These are phyloP conservation scores for Ricordea florida DNA, from an alignment of 92 coral and sea anemone genomes.

Conservation along the genomic window DNA sequence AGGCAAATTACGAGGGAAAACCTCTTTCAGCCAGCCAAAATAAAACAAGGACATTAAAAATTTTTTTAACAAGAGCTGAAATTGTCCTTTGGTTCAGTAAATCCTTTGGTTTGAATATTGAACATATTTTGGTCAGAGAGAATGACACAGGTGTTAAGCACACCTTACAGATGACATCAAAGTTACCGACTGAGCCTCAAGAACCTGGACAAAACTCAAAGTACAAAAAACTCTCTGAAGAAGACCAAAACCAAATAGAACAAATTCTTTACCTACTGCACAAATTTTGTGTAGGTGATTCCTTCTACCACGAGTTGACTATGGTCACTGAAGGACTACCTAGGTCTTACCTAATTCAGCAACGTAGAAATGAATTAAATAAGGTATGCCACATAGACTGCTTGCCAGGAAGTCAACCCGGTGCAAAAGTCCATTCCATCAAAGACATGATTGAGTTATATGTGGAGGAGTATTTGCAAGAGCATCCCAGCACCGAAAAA, in stretches of 20 bases:
- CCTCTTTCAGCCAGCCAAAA: constrained; percentile 43
- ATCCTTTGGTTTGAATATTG: constrained; percentile 60
- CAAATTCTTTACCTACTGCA: constrained; percentile 15
- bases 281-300: constrained; percentile 56
- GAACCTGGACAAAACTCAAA: constrained; percentile 2
- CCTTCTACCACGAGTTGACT: constrained; percentile 49
- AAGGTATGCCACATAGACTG: constrained; percentile 30
- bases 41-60: constrained; percentile 64
- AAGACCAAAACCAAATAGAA: constrained; percentile 33
- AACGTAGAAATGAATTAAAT: constrained; percentile 28
- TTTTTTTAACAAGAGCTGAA: constrained; percentile 61
- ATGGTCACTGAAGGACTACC: constrained; percentile 40
- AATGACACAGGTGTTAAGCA: constrained; percentile 8
- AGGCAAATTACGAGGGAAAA: constrained; percentile 40
- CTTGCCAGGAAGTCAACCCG: constrained; percentile 16
- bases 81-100: constrained; percentile 74
- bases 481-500: too few species aligned
- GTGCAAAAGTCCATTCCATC: constrained; percentile 44
- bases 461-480: constrained; percentile 3
- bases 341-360: constrained; percentile 39
- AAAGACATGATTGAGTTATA: constrained; percentile 27
- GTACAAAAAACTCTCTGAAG: not conserved
- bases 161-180: not conserved
- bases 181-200: not conserved
- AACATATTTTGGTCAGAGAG: constrained; percentile 57